These are phyloP conservation scores for Elanoides forficatus DNA, from an alignment of 2,113 vertebrate species.

Conservation along the genomic window DNA sequence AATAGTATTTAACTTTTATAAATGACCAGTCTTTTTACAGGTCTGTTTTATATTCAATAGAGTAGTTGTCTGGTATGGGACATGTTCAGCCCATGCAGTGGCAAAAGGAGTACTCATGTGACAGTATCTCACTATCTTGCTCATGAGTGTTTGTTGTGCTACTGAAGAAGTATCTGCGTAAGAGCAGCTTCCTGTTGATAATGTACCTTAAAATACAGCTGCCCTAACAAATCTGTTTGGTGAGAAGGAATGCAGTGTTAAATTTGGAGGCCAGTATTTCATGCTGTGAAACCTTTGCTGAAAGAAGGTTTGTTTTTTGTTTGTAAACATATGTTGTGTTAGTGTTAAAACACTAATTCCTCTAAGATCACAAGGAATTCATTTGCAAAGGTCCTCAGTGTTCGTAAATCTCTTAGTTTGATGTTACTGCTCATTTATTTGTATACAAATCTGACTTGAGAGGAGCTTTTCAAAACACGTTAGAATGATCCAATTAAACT, in stretches of 20 bases:
- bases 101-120: neutral
- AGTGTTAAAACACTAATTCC: conserved; percentile 11
- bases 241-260: conserved; percentile 16
- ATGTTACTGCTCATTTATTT: conserved; percentile 2
- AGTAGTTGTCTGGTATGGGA: neutral
- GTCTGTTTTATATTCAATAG: conserved; percentile 53
- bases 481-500: conserved; percentile 4
- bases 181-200: conserved; percentile 48
- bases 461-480: neutral
- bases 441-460: neutral
- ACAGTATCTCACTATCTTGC: neutral
- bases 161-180: neutral
- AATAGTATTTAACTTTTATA: conserved; percentile 64
- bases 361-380: neutral
- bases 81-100: neutral
- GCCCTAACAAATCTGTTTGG: neutral
- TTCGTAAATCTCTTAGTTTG: neutral
- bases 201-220: conserved; percentile 1
- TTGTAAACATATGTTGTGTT: neutral
- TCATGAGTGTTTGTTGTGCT: conserved; percentile 26
- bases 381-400: conserved; percentile 15
- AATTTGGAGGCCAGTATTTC: conserved; percentile 54
- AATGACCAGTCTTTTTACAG: conserved; percentile 59
- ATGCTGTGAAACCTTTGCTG: conserved; percentile 45
- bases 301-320: neutral